Percentiles rank a stretch among this genome's conserved stretches.
These are phyloP conservation scores for Metallyticus violacea DNA, from an alignment of 2,888 invertebrate species.

Conservation along the genomic window DNA sequence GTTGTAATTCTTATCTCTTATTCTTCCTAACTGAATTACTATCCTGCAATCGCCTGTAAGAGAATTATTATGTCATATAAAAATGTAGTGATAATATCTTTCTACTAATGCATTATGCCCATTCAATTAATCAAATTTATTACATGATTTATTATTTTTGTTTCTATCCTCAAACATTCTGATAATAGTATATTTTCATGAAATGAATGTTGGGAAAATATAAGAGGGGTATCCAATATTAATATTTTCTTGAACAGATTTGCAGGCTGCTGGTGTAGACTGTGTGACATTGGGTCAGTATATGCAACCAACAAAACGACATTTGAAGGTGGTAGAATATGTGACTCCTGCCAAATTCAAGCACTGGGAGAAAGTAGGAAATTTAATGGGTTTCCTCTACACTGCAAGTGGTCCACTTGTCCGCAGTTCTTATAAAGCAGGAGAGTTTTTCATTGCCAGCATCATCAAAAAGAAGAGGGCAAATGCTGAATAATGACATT, in stretches of 20 bases:
- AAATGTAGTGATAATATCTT: too few relatives aligned
- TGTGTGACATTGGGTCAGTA: constrained; percentile 97
- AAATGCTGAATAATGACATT: not conserved
- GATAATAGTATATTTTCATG: not conserved
- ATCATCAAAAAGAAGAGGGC: constrained; percentile 57
- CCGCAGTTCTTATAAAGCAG: constrained; percentile 96
- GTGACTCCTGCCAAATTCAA: constrained; percentile 92
- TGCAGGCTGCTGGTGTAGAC: constrained; percentile 80
- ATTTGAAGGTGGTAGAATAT: constrained; percentile 92
- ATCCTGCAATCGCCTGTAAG: too few relatives aligned
- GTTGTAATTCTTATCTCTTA: too few relatives aligned
- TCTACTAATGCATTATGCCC: too few relatives aligned
- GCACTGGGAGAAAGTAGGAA: constrained; percentile 79
- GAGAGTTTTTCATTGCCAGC: constrained; percentile 86
- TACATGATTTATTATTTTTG: too few relatives aligned
- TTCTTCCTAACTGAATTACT: too few relatives aligned
- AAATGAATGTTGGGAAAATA: too few relatives aligned
- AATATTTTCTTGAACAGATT: constrained; percentile 55
- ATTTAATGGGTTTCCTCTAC: constrained; percentile 87
- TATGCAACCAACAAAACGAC: constrained; percentile 98
- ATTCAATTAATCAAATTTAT: too few relatives aligned
- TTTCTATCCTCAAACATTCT: not conserved
- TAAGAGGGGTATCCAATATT: too few relatives aligned
- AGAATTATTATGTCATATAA: too few relatives aligned
- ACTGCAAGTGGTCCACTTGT: constrained; percentile 97